Percentiles rank a stretch among this genome's conserved stretches.
phyloP scores from a whole-genome alignment of 1,140 invertebrate species.

The Cardiocondyla obscurior region DNA sequence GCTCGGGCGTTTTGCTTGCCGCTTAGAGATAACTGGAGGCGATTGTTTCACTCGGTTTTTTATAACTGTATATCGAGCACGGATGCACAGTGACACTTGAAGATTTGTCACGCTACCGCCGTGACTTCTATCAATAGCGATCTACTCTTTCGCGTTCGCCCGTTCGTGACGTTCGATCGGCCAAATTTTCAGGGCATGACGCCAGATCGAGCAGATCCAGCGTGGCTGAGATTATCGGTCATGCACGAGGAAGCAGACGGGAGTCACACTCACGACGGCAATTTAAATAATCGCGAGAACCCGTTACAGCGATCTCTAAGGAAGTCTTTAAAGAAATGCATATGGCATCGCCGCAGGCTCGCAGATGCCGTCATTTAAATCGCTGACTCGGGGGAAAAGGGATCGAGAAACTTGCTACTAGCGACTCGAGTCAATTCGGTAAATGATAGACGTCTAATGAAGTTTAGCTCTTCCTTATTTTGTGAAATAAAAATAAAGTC shows the following conservation, averaged over 20 bases:
- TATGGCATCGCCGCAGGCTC: neutral
- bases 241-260: slow-evolving; percentile 18
- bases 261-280: slow-evolving; percentile 10
- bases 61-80: neutral
- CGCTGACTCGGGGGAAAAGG: neutral
- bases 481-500: too few species aligned
- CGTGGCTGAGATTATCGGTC: slow-evolving; percentile 16
- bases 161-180: neutral
- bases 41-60: neutral
- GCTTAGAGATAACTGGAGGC: neutral
- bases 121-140: neutral
- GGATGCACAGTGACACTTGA: neutral
- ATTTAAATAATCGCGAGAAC: slow-evolving; percentile 28
- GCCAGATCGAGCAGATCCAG: slow-evolving; percentile 8
- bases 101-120: neutral
- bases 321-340: slow-evolving; percentile 24
- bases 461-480: too few species aligned
- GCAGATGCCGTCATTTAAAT: slow-evolving; percentile 27
- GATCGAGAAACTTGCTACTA: neutral
- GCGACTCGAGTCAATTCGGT: neutral
- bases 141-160: neutral
- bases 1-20: neutral
- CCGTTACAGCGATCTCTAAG: slow-evolving; percentile 30
- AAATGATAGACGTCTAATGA: too few species aligned
- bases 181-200: slow-evolving; percentile 44